phyloP scores from a whole-genome alignment of 2,888 invertebrate species.

The Tyria jacobaeae region DNA sequence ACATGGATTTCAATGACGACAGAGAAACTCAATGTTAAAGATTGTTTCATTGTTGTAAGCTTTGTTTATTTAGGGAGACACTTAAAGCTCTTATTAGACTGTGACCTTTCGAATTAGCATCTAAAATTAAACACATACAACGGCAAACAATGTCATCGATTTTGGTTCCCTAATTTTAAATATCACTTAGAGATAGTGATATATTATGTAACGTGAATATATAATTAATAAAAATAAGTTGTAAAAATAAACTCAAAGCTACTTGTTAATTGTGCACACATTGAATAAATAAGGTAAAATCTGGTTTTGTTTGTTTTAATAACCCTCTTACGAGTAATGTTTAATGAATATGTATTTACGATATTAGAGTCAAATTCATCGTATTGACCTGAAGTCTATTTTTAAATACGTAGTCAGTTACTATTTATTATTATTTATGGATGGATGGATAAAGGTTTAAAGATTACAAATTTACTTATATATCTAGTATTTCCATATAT shows the following conservation, averaged over 20 bases:
- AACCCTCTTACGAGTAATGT: not conserved
- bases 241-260: conserved; percentile 78
- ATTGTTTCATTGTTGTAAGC: not conserved
- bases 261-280: conserved; percentile 86
- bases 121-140: conserved; percentile 29
- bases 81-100: conserved; percentile 19
- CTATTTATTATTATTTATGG: not conserved
- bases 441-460: no score
- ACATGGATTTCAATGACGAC: no score
- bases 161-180: conserved; percentile 39
- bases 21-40: not conserved
- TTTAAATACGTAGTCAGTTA: not conserved
- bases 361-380: not conserved
- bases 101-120: conserved; percentile 35
- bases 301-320: conserved; percentile 45
- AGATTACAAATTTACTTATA: no score
- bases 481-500: no score
- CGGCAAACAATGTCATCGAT: conserved; percentile 34
- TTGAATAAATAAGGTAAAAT: conserved; percentile 75
- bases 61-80: not conserved
- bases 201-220: conserved; percentile 59
- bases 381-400: not conserved
- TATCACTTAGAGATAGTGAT: conserved; percentile 31
- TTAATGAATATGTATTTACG: not conserved
- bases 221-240: conserved; percentile 59